phyloP scores from a whole-genome alignment of 2,113 vertebrate genomes.

The Litocranius walleri region DNA sequence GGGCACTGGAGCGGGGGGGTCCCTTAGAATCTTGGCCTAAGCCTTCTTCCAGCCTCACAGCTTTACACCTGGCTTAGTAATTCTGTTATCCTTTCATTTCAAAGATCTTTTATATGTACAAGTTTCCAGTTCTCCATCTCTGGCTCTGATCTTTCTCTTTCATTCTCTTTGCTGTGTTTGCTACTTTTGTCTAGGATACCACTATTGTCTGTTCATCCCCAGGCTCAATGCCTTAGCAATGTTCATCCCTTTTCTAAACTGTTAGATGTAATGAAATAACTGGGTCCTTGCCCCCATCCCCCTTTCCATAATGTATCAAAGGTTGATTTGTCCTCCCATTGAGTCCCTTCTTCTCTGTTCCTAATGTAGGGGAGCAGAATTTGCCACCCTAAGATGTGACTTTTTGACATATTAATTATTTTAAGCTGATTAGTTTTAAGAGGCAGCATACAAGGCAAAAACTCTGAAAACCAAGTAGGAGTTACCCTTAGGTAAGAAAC shows the following conservation, averaged over 20 bases:
- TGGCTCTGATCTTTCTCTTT: background rate
- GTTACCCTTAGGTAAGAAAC: background rate
- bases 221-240: background rate
- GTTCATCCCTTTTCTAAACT: background rate
- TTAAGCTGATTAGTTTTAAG: background rate
- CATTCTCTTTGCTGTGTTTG: background rate
- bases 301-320: background rate
- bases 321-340: background rate
- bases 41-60: background rate
- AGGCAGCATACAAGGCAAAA: background rate
- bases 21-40: background rate
- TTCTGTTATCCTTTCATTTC: background rate
- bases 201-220: background rate
- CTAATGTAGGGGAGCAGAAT: background rate
- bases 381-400: background rate
- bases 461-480: background rate
- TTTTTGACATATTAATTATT: background rate
- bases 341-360: background rate
- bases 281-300: background rate
- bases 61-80: background rate
- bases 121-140: background rate
- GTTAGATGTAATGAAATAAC: background rate
- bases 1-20: accelerated
- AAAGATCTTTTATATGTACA: background rate
- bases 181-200: background rate